Evolutionary conservation across 1,140 invertebrate genomes (phyloP).

Genomic region (Drosophila mojavensis): DNA sequence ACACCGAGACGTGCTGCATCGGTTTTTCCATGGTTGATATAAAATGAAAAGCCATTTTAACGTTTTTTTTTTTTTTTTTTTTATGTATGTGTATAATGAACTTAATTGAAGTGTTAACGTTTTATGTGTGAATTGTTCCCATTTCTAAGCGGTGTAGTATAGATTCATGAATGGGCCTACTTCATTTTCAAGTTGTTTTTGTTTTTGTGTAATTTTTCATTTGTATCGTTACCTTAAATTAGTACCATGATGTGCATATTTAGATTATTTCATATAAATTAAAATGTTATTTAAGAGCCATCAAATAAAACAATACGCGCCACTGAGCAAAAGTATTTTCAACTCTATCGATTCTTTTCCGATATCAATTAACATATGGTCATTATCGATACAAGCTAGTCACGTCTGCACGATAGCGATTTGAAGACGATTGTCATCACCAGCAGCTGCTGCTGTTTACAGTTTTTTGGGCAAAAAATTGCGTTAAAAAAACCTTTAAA

Average conservation of each 20-base stretch:
- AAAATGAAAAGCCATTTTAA: slow-evolving; percentile 80
- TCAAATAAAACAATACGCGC: not conserved
- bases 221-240: no score
- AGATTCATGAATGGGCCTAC: not conserved
- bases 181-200: not conserved
- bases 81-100: not conserved
- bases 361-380: slow-evolving; percentile 21
- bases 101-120: not conserved
- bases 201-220: no score
- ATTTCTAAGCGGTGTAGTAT: not conserved
- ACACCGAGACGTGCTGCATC: slow-evolving; percentile 87
- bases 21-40: slow-evolving; percentile 89
- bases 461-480: slow-evolving; percentile 21
- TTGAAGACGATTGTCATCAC: slow-evolving; percentile 13
- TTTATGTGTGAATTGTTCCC: not conserved
- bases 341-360: slow-evolving; percentile 1
- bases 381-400: slow-evolving; percentile 23
- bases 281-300: no score
- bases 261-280: no score
- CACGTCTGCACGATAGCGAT: slow-evolving; percentile 25
- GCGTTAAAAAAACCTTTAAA: slow-evolving; percentile 3
- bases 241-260: no score
- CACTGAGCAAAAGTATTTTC: not conserved
- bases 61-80: not conserved
- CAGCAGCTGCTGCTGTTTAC: slow-evolving; percentile 41